Evolutionary conservation across 2,888 invertebrate species (phyloP), one percentile per base, ranked within the genome.

Genomic region (Octodonta nipae): DNA sequence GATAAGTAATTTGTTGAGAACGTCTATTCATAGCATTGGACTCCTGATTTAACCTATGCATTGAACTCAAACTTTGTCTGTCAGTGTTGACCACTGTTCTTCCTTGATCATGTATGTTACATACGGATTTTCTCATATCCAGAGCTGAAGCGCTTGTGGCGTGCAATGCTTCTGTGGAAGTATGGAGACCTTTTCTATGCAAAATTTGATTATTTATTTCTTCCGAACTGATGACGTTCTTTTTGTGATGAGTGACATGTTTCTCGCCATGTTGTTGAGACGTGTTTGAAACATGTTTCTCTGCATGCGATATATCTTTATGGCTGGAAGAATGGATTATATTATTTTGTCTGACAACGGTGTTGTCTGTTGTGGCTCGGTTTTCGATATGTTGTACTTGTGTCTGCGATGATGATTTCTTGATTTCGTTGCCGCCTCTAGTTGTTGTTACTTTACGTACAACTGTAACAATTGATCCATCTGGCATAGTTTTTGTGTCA

Each of bases 111-210:
- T 79, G 76, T 1, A 86, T 65, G 53, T 85, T 85, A 13, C 75
- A 74, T 37, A 85, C 79, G 36, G 84, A 85, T 56, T 82, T 83
- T 30, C 81, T 70, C 58, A 83, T 83, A 40, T 81, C 78, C 13
- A 83, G 76, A 11, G 83, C 84, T 1, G 80, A 73, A 0, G 78
- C 73, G 46, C 75, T 75, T 6, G 74, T 78, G 1, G 77, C 73
- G 51, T 82, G 81, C 4, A 78, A 64, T 2, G 78, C 77, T 60
- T 81, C 81, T n/a, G 73, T 74, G 1, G 75, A 73, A 1, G 75
- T 70, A 2, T 73, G 67, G 7, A 71, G 61, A 11, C 77, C 75
- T 52, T 81, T 83, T 25, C 86, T 73, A 55, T 85, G 82, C 17
- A 86, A 67, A 26, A 86, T 78, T 25, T 83, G 68, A 51, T 87